phyloP scores from a whole-genome alignment of 2,888 invertebrate species.

The Drosophila algonquin region DNA sequence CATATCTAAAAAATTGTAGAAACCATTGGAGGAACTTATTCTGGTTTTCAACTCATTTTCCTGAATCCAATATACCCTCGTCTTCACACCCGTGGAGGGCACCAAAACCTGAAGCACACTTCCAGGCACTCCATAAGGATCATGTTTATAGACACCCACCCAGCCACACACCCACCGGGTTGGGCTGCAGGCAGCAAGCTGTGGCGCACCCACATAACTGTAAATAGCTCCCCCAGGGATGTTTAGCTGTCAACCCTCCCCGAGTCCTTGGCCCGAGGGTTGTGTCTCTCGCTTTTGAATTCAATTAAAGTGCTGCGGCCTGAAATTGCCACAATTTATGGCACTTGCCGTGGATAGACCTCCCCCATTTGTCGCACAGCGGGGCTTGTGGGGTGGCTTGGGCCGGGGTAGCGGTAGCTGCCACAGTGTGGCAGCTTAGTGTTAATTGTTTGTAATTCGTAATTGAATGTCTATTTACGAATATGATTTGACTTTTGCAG shows the following conservation, averaged over 20 bases:
- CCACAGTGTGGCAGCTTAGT: conserved; percentile 69
- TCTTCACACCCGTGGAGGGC: neutral
- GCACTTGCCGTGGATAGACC: conserved; percentile 61
- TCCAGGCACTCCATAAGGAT: conserved; percentile 68
- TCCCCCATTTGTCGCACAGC: conserved; percentile 34
- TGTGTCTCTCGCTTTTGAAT: conserved; percentile 70
- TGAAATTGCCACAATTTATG: conserved; percentile 79
- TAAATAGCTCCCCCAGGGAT: conserved; percentile 84
- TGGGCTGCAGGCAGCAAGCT: conserved; percentile 3
- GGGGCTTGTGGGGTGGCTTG: conserved; percentile 20
- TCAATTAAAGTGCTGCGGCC: conserved; percentile 82
- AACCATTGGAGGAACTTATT: too few species aligned
- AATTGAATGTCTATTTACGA: conserved; percentile 72
- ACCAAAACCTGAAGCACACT: conserved; percentile 56
- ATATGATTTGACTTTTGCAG: conserved; percentile 85
- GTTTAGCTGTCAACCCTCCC: conserved; percentile 75
- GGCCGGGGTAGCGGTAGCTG: neutral
- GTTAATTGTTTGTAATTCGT: conserved; percentile 83
- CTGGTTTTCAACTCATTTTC: too few species aligned
- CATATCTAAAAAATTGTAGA: neutral
- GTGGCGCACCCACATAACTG: conserved; percentile 63
- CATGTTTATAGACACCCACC: conserved; percentile 71
- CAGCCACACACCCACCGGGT: conserved; percentile 21
- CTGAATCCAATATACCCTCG: neutral
- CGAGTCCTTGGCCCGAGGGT: conserved; percentile 31